These are phyloP conservation scores for Plestiodon gilberti DNA, from an alignment of 2,113 vertebrate species.

Conservation along the genomic window DNA sequence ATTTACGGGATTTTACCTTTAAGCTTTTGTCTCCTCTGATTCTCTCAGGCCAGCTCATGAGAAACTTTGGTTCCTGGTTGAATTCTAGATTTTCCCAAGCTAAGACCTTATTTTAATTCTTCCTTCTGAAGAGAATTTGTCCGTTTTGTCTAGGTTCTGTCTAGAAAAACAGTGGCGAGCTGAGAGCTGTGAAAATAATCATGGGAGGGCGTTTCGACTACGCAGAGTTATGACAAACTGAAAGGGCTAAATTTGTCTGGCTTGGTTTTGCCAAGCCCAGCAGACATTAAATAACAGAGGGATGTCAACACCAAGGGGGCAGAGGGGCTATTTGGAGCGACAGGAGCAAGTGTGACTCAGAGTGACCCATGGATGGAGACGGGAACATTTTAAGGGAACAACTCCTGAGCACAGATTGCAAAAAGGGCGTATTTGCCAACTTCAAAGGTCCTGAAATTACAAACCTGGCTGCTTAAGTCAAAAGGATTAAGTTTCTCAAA, in stretches of 20 bases:
- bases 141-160: not conserved
- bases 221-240: not conserved
- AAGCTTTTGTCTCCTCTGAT: not conserved
- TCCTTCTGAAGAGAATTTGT: not conserved
- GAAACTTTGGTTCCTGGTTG: not conserved
- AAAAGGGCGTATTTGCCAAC: not conserved
- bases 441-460: conserved; percentile 13
- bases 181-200: not conserved
- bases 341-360: conserved; percentile 6
- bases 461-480: not conserved
- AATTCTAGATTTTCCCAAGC: not conserved
- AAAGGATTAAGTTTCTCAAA: not conserved
- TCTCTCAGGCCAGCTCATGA: not conserved
- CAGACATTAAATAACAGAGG: conserved; percentile 15
- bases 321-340: conserved; percentile 3
- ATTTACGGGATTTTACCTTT: not conserved
- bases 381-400: not conserved
- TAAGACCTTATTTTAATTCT: not conserved
- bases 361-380: not conserved
- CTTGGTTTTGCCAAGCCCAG: not conserved
- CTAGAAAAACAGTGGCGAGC: not conserved
- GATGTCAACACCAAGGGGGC: conserved; percentile 16
- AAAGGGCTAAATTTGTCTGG: conserved; percentile 17
- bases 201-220: not conserved
- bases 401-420: not conserved